Percentiles rank a stretch among this genome's conserved stretches.
phyloP scores from a whole-genome alignment of 2,888 invertebrate species.

The Conchocele bisecta region DNA sequence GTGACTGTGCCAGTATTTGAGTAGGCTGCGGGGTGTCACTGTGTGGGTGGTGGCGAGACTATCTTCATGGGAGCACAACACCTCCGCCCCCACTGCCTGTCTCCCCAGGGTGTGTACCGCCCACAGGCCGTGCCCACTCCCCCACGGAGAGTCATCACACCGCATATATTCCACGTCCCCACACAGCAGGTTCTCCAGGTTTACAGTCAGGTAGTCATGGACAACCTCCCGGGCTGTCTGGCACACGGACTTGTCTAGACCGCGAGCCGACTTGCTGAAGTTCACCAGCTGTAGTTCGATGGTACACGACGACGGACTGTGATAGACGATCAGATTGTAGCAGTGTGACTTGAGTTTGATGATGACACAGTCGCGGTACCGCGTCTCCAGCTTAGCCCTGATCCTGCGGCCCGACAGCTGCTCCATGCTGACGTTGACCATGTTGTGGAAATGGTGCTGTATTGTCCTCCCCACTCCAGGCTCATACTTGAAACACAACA shows the following conservation, averaged over 20 bases:
- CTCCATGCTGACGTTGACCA: slow-evolving; percentile 24
- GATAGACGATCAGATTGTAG: slow-evolving; percentile 5
- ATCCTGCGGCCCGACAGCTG: background rate
- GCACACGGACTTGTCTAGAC: slow-evolving; percentile 21
- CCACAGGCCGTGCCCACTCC: slow-evolving; percentile 20
- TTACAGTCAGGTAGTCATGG: slow-evolving; percentile 16
- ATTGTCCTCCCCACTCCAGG: slow-evolving; percentile 4
- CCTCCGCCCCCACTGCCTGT: background rate
- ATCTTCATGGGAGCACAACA: slow-evolving; percentile 4
- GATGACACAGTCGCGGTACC: slow-evolving; percentile 11
- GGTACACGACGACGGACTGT: background rate
- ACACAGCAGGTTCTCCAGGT: slow-evolving; percentile 40
- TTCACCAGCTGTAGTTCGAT: slow-evolving; percentile 1
- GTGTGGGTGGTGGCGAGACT: slow-evolving; percentile 15
- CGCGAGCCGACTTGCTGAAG: slow-evolving; percentile 6
- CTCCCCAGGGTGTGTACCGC: background rate
- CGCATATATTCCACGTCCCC: slow-evolving; percentile 25
- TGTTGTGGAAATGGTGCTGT: slow-evolving; percentile 34
- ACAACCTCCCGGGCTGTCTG: slow-evolving; percentile 2
- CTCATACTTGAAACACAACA: slow-evolving; percentile 36
- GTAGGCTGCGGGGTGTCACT: slow-evolving; percentile 11
- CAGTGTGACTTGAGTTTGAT: background rate
- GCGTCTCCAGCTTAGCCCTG: background rate
- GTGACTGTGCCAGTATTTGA: slow-evolving; percentile 19
- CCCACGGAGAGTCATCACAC: slow-evolving; percentile 33